Evolutionary conservation across 1,140 invertebrate species (phyloP).

Genomic region (Chionoecetes opilio): DNA sequence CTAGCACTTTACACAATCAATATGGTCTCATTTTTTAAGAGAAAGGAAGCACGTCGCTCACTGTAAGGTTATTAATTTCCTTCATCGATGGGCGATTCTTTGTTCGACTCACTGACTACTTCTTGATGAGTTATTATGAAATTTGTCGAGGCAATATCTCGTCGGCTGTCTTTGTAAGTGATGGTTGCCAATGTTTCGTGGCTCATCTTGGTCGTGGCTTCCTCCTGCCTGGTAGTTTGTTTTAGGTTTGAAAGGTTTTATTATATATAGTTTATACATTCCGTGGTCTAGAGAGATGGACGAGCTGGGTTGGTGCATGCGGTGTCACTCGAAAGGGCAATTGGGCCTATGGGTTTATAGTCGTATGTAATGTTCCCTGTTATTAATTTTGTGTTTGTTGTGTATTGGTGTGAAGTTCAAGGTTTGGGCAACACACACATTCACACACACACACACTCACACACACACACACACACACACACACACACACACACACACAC

Average conservation of each 20-base stretch:
- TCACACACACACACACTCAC: not conserved
- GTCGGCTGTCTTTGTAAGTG: not conserved
- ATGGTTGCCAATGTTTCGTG: not conserved
- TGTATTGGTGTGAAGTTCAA: conserved; percentile 19
- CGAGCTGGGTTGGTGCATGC: not conserved
- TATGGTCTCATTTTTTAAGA: not conserved
- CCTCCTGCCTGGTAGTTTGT: not conserved
- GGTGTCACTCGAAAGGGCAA: not conserved
- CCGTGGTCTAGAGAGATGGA: not conserved
- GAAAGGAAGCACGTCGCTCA: not conserved
- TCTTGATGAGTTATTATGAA: not conserved
- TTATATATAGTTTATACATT: too few species aligned
- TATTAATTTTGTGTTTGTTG: not conserved
- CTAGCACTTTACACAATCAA: not conserved
- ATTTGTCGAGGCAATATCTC: conserved; percentile 6
- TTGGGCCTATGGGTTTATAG: not conserved
- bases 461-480: not conserved
- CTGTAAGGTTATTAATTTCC: not conserved
- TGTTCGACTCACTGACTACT: not conserved
- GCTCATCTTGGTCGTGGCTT: not conserved
- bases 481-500: not conserved
- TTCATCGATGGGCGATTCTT: not conserved
- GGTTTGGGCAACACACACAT: not conserved
- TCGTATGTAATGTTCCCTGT: not conserved
- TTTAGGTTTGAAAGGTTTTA: too few species aligned